Evolutionary conservation across 2,113 vertebrate species (phyloP).

Genomic region (Tretioscincus oriximinensis): DNA sequence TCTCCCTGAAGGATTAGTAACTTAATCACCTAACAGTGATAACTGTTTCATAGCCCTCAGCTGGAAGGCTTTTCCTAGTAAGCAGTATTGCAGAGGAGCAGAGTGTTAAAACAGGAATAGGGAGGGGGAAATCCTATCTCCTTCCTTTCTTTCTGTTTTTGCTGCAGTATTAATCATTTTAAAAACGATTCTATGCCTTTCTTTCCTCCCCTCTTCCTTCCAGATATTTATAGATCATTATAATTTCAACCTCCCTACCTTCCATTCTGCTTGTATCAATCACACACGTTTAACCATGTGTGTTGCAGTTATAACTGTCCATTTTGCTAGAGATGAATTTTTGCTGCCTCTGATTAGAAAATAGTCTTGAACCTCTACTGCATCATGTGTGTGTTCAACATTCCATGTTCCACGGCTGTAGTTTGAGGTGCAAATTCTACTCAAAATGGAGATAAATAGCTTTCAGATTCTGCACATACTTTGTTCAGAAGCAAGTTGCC

Average conservation of each 20-base stretch:
- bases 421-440: background rate
- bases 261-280: conserved; percentile 63
- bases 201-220: conserved; percentile 52
- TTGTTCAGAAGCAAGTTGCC: background rate
- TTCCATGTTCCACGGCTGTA: fast-evolving
- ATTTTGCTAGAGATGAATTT: conserved; percentile 61
- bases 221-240: conserved; percentile 59
- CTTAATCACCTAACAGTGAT: conserved; percentile 86
- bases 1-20: conserved; percentile 86
- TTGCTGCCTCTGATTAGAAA: conserved; percentile 47
- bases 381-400: background rate
- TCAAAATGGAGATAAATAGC: background rate
- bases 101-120: conserved; percentile 57
- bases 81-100: conserved; percentile 63
- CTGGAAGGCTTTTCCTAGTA: conserved; percentile 75
- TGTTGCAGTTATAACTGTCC: conserved; percentile 64
- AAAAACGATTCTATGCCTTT: conserved; percentile 59
- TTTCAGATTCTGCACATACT: background rate
- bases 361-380: conserved; percentile 35
- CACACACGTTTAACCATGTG: conserved; percentile 58
- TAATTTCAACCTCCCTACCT: conserved; percentile 36
- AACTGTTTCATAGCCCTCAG: conserved; percentile 81
- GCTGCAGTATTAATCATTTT: conserved; percentile 69
- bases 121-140: conserved; percentile 53
- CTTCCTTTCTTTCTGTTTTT: conserved; percentile 56